Base-by-base conservation (phyloP, 2,797 vertebrate genomes). In the Momotus momota region DNA sequence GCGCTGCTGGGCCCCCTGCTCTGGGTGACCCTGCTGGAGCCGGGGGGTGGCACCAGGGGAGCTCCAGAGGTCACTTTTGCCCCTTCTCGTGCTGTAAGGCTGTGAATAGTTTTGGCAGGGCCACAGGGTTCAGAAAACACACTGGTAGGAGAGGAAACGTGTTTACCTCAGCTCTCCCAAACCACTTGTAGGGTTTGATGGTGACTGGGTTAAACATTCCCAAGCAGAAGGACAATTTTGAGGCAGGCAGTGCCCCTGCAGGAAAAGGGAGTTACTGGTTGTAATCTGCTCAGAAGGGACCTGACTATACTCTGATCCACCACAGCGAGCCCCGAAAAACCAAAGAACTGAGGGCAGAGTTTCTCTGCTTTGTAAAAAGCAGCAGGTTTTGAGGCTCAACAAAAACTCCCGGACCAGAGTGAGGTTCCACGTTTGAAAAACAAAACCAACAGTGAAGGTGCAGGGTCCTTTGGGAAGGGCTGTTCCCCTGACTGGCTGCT, bases 51-150 rank as follows among this genome's bases (percentile, higher is more conserved):
- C 25, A 33, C 21, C 10, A 55, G 54, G 20, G 11, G 33, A 61
- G 18, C 33, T 8, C 22, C 57, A 60, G 57, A 60, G 57, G 57
- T 23, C 33, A 33, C 33, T 60, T 15, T 33, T 16, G 10, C 10
- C 22, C 57, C 57, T 22, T 14, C 23, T 22, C 33, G 25, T 60
- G 33, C 57, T 60, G 57, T 9, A 22, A 35, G 14, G 23, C 33
- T 60, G 54, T 21, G 31, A 33, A 22, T 0, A 21, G 12, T 38
- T 62, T 8, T 55, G 69, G 55, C 54, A 51, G 23, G 33, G 43
- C 61, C 2, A 2, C 0, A 3, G 46, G 2, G 1, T 20, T 58
- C 9, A 2, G 72, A 3, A 35, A 35, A 35, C 35, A 35, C 35
- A 35, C 9, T 22, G 46, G 20, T 20, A 46, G 49, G 26, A 25